phyloP scores from a whole-genome alignment of 2,888 invertebrate genomes.

The Leucania comma region DNA sequence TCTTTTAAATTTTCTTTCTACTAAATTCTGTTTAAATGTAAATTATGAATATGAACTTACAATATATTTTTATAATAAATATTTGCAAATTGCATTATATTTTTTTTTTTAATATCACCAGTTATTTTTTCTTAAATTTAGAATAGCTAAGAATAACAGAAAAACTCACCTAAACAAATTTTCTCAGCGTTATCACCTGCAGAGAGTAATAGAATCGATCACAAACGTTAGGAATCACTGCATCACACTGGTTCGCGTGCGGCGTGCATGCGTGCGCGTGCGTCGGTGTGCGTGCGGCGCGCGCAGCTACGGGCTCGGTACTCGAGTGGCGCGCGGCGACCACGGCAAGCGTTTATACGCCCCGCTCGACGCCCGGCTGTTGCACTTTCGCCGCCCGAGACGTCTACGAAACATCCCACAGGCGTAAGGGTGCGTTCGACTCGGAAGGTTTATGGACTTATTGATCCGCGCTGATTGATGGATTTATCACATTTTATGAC shows the following conservation, averaged over 20 bases:
- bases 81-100: too few relatives aligned
- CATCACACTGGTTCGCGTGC: conserved; percentile 65
- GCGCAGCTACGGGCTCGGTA: conserved; percentile 74
- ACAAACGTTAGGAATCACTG: conserved; percentile 67
- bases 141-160: background rate
- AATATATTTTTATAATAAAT: background rate
- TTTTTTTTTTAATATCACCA: background rate
- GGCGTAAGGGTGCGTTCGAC: conserved; percentile 57
- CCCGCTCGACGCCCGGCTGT: conserved; percentile 73
- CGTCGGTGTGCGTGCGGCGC: conserved; percentile 74
- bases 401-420: conserved; percentile 60
- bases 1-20: background rate
- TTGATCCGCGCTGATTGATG: conserved; percentile 43
- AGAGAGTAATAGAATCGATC: conserved; percentile 54
- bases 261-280: conserved; percentile 66
- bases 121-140: conserved; percentile 1
- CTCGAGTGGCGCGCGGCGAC: conserved; percentile 82
- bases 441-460: conserved; percentile 41
- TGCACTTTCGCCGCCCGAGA: conserved; percentile 84
- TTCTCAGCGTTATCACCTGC: conserved; percentile 63
- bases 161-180: conserved; percentile 70
- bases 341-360: conserved; percentile 83
- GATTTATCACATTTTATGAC: conserved; percentile 28
- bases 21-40: too few relatives aligned
- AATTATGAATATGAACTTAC: too few relatives aligned